Conservation (phyloP, 35 echinoderm and acorn worm species). For the Lytechinus variegatus region DNA sequence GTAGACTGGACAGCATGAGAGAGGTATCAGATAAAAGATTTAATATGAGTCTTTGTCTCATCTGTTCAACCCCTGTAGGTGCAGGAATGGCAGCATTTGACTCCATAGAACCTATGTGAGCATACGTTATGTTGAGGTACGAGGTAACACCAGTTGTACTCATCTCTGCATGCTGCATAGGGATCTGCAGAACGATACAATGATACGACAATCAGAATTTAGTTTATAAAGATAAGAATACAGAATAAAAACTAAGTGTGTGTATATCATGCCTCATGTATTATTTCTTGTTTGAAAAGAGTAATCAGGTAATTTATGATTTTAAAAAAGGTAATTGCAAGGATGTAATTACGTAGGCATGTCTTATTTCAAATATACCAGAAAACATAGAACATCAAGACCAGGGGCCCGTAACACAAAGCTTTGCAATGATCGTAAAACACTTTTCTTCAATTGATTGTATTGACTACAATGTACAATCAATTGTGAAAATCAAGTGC, state of each 20-base stretch:
- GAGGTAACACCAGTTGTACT: conserved; percentile 96
- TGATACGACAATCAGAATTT: neutral
- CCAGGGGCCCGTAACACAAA: too few relatives aligned
- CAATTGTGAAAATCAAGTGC: too few relatives aligned
- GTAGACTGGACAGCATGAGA: neutral
- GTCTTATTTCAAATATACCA: too few relatives aligned
- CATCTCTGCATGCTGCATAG: conserved; percentile 63
- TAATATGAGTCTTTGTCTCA: neutral
- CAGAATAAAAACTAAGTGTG: neutral
- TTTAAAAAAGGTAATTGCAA: too few relatives aligned
- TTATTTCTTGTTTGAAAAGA: too few relatives aligned
- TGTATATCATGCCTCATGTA: too few relatives aligned
- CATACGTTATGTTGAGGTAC: conserved; percentile 94
- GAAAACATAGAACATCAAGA: too few relatives aligned
- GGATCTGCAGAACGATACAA: conserved; percentile 28
- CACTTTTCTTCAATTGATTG: too few relatives aligned
- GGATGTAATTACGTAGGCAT: too few relatives aligned
- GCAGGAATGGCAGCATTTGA: conserved; percentile 94
- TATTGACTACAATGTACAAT: too few relatives aligned
- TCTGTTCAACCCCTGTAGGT: conserved; percentile 43
- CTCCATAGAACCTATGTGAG: conserved; percentile 82
- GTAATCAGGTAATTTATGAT: too few relatives aligned
- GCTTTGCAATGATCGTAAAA: too few relatives aligned
- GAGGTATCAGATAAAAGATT: neutral
- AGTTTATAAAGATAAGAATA: neutral